Evolutionary conservation across 2,113 vertebrate genomes (phyloP), one percentile per base, ranked within the genome.

Genomic region (Sorex araneus): DNA sequence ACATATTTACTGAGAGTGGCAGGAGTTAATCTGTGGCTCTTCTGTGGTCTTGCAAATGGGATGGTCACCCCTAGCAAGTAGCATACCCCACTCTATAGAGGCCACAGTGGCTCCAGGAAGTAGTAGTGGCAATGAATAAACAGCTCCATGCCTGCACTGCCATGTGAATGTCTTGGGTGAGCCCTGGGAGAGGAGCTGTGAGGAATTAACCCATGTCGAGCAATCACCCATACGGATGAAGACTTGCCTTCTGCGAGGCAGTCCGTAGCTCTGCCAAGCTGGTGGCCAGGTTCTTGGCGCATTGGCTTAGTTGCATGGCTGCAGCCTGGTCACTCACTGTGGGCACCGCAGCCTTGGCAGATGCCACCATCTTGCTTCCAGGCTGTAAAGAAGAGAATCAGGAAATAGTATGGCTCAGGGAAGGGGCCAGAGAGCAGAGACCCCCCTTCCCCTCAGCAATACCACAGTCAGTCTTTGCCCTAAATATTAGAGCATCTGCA

Each of bases 271-370:
- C 99, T 0, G 99, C 99, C 94, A 99, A 96, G 96, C 99, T 99
- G 97, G 99, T 99, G 30, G 99, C 99, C 54, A 99, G 98, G 90
- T 99, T 99, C 97, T 99, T 99, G 63, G 99, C 99, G 96, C 99
- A 99, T 80, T 99, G 99, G 93, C 99, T 99, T 84, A 99, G 97
- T 95, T 99, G 99, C 99, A 99, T 99, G 19, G 99, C 99, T 19
- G 99, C 99, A 11, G 99, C 99, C 97, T 99, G 99, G 89, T 99
- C 99, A 2, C 98, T 98, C 95, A 99, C 99, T 0, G 99, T 99
- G 4, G 99, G 99, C 50, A 99, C 99, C 0, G 99, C 99, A 2
- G 99, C 99, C 96, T 99, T 99, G 66, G 99, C 99, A 5, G 99
- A 99, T 0, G 98, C 97, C 94, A 99, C 99, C 99, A 99, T 99